phyloP scores from a whole-genome alignment of 2,113 vertebrate species.

The Pangasianodon hypophthalmus region DNA sequence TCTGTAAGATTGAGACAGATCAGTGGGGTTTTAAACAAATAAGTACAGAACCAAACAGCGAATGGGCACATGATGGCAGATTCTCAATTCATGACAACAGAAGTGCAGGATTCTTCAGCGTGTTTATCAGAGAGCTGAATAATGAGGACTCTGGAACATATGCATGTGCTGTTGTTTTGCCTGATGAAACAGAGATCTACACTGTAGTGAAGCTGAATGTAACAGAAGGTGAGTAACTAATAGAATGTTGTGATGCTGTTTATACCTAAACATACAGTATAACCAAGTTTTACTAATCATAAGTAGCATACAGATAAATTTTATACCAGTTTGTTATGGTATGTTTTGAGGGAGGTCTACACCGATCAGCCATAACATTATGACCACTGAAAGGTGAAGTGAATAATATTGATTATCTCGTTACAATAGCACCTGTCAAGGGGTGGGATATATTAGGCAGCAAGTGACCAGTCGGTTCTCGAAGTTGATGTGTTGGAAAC shows the following conservation, averaged over 20 bases:
- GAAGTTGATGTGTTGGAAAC: too few relatives aligned
- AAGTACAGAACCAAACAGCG: background rate
- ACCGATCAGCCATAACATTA: too few relatives aligned
- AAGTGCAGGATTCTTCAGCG: slow-evolving; percentile 2
- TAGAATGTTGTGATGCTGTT: background rate
- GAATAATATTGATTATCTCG: too few relatives aligned
- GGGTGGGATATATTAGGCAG: too few relatives aligned
- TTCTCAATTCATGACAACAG: background rate
- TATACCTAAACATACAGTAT: too few relatives aligned
- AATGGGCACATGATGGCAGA: background rate
- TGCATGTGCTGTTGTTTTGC: background rate
- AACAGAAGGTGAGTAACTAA: background rate
- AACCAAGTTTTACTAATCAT: background rate
- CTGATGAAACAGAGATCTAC: background rate
- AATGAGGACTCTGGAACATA: slow-evolving; percentile 16
- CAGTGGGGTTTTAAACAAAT: background rate
- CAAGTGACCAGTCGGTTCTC: too few relatives aligned
- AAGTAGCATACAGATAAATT: background rate
- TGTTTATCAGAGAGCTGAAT: slow-evolving; percentile 18
- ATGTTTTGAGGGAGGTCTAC: background rate
- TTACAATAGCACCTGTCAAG: too few relatives aligned
- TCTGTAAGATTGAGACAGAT: slow-evolving; percentile 1
- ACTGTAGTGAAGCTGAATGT: slow-evolving; percentile 16
- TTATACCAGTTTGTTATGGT: background rate
- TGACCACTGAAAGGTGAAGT: too few relatives aligned